Evolutionary conservation across 2,113 vertebrate species (phyloP).

Genomic region (Tachycineta bicolor): DNA sequence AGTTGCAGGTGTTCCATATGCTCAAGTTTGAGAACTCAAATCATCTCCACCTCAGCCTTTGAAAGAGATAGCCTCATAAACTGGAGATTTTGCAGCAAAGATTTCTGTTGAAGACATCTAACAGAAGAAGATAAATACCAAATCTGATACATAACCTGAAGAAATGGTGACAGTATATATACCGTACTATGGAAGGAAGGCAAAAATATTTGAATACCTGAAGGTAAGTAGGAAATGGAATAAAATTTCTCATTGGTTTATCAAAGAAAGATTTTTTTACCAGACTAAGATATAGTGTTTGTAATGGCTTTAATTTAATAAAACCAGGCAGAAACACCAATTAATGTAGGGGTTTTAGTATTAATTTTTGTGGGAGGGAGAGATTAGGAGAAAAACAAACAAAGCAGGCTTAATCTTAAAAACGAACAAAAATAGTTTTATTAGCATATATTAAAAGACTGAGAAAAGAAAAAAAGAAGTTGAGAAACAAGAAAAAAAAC

Average conservation of each 20-base stretch:
- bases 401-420: too few relatives aligned
- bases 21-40: background rate
- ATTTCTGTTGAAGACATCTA: background rate
- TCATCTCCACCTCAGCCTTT: background rate
- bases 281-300: background rate
- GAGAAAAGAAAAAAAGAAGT: too few relatives aligned
- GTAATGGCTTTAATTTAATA: too few relatives aligned
- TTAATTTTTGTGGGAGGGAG: too few relatives aligned
- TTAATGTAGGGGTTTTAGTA: too few relatives aligned
- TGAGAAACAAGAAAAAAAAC: too few relatives aligned
- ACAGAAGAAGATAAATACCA: background rate
- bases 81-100: background rate
- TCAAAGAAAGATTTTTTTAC: background rate
- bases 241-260: background rate
- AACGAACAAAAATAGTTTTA: too few relatives aligned
- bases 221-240: background rate
- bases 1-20: background rate
- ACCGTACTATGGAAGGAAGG: background rate
- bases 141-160: background rate
- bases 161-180: background rate
- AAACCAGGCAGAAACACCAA: too few relatives aligned
- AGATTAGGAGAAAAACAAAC: too few relatives aligned
- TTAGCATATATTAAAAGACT: too few relatives aligned
- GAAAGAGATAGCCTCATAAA: background rate
- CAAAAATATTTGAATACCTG: background rate